These are phyloP conservation scores for Crocidura indochinensis DNA, from an alignment of 2,797 vertebrate species.

Conservation along the genomic window DNA sequence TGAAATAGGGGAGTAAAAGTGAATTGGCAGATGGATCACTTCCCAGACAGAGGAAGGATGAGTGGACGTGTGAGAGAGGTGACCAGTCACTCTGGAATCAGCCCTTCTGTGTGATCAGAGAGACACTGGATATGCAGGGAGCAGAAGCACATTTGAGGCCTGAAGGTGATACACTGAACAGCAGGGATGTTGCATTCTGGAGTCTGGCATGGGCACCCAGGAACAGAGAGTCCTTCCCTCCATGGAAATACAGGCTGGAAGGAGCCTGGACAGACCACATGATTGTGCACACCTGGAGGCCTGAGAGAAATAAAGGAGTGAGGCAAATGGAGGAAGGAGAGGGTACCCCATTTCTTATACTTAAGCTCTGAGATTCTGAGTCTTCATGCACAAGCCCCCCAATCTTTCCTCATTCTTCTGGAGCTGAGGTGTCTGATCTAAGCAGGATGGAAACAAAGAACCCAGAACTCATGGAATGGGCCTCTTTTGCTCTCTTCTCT, in stretches of 20 bases:
- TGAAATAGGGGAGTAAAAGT: neutral
- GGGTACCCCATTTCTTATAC: neutral
- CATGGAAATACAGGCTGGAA: neutral
- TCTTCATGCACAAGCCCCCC: neutral
- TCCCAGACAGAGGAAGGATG: neutral
- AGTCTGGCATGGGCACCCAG: neutral
- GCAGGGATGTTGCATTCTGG: neutral
- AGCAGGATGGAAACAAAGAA: no score
- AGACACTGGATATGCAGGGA: neutral
- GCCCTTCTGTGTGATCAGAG: neutral
- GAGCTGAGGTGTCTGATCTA: neutral
- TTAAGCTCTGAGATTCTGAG: neutral
- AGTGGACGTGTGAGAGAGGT: neutral
- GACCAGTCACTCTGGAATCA: neutral
- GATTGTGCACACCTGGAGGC: constrained; percentile 61
- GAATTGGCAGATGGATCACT: no score
- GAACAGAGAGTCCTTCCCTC: constrained; percentile 56
- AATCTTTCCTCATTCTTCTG: neutral
- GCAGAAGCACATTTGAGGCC: neutral
- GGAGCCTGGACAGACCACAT: neutral
- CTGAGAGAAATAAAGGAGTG: neutral
- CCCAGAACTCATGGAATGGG: neutral
- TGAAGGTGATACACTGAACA: neutral
- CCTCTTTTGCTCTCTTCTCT: neutral
- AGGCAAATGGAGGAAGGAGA: no score